These are phyloP conservation scores for Takifugu bimaculatus DNA, from an alignment of 2,113 vertebrate species.

Conservation along the genomic window DNA sequence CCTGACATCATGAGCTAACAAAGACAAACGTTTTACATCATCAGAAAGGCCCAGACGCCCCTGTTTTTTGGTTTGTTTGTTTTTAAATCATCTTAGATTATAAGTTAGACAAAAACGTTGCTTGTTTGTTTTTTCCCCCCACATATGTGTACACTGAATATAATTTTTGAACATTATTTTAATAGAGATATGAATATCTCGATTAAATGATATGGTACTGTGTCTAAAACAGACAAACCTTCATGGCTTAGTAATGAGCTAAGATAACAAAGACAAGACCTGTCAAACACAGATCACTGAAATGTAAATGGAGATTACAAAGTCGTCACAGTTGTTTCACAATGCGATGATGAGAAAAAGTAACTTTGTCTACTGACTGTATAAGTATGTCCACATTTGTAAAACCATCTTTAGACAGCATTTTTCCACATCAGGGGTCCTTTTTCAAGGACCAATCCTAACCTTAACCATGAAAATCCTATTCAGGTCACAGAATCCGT, in stretches of 20 bases:
- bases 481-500: neutral
- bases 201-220: too few relatives aligned
- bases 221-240: too few relatives aligned
- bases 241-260: neutral
- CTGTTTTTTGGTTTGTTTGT: too few relatives aligned
- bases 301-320: neutral
- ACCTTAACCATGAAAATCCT: neutral
- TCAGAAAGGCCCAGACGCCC: constrained; percentile 11
- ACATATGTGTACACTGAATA: too few relatives aligned
- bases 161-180: too few relatives aligned
- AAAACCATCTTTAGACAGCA: neutral
- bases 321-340: neutral
- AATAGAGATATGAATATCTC: too few relatives aligned
- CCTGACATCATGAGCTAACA: constrained; percentile 36
- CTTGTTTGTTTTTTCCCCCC: too few relatives aligned
- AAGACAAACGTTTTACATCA: constrained; percentile 30
- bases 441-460: neutral
- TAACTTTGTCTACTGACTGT: neutral
- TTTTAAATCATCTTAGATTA: too few relatives aligned
- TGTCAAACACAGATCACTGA: neutral
- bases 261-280: neutral
- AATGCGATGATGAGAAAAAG: neutral
- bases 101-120: too few relatives aligned
- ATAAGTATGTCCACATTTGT: neutral
- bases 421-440: neutral